Evolutionary conservation across 2,888 invertebrate genomes (phyloP).

Genomic region (Lepeophtheirus nordmannii): DNA sequence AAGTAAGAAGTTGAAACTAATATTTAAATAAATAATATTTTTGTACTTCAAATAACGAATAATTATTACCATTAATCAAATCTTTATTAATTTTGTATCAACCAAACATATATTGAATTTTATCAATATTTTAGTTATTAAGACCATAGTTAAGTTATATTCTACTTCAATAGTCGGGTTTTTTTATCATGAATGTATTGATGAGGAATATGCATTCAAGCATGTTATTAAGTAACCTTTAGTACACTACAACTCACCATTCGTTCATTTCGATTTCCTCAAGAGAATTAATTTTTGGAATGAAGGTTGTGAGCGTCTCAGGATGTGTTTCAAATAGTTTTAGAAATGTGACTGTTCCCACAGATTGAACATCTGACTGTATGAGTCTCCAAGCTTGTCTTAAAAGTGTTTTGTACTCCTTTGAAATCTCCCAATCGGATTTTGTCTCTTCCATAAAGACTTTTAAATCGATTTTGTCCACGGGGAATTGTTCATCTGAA

Average conservation of each 20-base stretch:
- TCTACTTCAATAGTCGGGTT: too few species aligned
- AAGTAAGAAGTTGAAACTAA: too few species aligned
- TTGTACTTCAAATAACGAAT: too few species aligned
- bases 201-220: neutral
- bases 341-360: slow-evolving; percentile 18
- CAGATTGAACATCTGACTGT: slow-evolving; percentile 15
- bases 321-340: slow-evolving; percentile 23
- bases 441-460: neutral
- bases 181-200: too few species aligned
- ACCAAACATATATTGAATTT: too few species aligned
- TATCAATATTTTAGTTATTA: too few species aligned
- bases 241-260: slow-evolving; percentile 7
- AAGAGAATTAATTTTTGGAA: slow-evolving; percentile 12
- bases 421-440: slow-evolving; percentile 1
- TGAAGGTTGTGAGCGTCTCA: slow-evolving; percentile 17
- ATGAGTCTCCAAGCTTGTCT: slow-evolving; percentile 4
- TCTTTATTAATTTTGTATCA: too few species aligned
- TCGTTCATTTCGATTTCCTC: slow-evolving; percentile 18
- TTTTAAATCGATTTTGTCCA: neutral
- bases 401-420: slow-evolving; percentile 2
- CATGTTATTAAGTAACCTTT: neutral
- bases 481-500: neutral
- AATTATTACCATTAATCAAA: too few species aligned
- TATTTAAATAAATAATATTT: too few species aligned
- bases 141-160: too few species aligned